These are phyloP conservation scores for Rhopalosiphum nymphaeae DNA, from an alignment of 2,888 invertebrate species.

Conservation along the genomic window DNA sequence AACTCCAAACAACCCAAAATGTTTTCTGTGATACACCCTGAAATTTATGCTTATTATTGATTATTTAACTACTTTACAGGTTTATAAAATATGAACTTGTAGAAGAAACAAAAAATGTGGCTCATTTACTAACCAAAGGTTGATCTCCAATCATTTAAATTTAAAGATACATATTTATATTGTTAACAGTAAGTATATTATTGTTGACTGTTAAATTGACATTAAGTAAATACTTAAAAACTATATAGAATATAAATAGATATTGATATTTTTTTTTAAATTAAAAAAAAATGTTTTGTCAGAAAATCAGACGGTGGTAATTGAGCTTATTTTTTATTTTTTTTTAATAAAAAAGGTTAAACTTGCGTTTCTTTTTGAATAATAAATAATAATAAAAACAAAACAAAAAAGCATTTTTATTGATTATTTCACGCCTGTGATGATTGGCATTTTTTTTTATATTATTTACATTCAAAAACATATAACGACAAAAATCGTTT, in stretches of 20 bases:
- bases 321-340: constrained; percentile 55
- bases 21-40: constrained; percentile 51
- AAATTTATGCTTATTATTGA: constrained; percentile 31
- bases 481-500: not conserved
- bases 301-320: constrained; percentile 10
- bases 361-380: constrained; percentile 19
- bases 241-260: not conserved
- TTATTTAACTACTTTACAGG: constrained; percentile 42
- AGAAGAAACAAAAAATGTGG: constrained; percentile 34
- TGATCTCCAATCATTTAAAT: constrained; percentile 7
- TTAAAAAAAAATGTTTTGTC: not conserved
- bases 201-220: not conserved
- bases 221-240: not conserved
- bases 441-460: constrained; percentile 19
- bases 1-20: constrained; percentile 38
- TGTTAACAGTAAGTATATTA: not conserved
- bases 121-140: constrained; percentile 40
- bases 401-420: constrained; percentile 31
- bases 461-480: not conserved
- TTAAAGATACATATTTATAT: not conserved
- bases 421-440: not conserved
- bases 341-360: constrained; percentile 33
- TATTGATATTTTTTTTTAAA: not conserved
- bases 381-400: constrained; percentile 29
- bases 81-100: constrained; percentile 40